Percentiles rank a stretch among this genome's conserved stretches.
phyloP scores from a whole-genome alignment of 2,888 invertebrate species.

The Pteria penguin region DNA sequence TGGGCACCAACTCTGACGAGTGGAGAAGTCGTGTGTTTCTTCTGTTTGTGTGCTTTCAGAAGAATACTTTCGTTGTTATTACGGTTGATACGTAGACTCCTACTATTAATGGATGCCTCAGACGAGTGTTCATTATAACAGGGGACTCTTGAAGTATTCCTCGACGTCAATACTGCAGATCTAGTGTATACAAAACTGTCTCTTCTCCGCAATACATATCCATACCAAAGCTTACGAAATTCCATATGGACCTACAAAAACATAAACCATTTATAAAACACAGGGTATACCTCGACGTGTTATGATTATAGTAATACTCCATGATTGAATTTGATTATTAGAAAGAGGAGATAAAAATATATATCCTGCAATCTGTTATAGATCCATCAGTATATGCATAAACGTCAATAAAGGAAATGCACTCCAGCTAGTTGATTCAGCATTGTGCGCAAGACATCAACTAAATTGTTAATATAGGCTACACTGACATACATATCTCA shows the following conservation, averaged over 20 bases:
- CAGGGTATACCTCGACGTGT: no score
- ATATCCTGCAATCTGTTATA: no score
- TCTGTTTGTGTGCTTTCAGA: not conserved
- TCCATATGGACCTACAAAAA: slow-evolving; percentile 34
- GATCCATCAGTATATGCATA: no score
- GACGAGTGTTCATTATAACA: slow-evolving; percentile 18
- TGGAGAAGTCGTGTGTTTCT: not conserved
- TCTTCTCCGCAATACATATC: slow-evolving; percentile 34
- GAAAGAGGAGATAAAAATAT: no score
- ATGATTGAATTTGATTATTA: no score
- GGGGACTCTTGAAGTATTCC: slow-evolving; percentile 24
- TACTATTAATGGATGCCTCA: not conserved
- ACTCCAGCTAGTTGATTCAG: no score
- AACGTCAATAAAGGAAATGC: no score
- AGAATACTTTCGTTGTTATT: slow-evolving; percentile 17
- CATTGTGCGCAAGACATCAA: no score
- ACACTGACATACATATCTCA: no score
- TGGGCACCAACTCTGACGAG: not conserved
- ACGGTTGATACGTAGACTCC: not conserved
- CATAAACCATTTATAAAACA: no score
- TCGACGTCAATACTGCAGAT: slow-evolving; percentile 36
- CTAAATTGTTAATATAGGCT: no score
- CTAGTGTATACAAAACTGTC: slow-evolving; percentile 41
- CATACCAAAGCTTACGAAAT: slow-evolving; percentile 35
- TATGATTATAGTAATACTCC: no score